These are phyloP conservation scores for Psittacus erithacus DNA, from an alignment of 2,113 vertebrate genomes.

Conservation along the genomic window DNA sequence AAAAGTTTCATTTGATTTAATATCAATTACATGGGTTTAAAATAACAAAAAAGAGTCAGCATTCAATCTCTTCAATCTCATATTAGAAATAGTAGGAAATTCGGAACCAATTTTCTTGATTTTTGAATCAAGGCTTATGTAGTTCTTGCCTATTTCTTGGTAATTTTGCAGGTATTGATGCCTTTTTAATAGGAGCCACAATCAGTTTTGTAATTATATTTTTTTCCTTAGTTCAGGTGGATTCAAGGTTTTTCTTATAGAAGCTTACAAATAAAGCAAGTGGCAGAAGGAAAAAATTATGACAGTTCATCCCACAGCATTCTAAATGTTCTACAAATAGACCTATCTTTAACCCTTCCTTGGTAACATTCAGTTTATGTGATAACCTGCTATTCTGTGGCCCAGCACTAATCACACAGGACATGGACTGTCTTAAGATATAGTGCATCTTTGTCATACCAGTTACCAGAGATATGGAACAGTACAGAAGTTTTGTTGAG, in stretches of 20 bases:
- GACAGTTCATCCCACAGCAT: background rate
- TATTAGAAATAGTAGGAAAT: background rate
- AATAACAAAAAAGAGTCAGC: background rate
- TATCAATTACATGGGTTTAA: background rate
- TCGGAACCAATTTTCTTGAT: background rate
- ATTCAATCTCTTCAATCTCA: background rate
- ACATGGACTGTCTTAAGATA: background rate
- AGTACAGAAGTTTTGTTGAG: background rate
- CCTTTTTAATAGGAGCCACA: background rate
- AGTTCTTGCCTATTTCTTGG: background rate
- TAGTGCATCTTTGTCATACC: background rate
- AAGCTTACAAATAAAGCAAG: background rate
- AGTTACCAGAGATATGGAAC: background rate
- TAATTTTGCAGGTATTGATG: background rate
- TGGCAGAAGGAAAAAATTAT: background rate
- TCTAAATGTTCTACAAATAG: background rate
- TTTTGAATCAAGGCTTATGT: background rate
- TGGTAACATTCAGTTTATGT: background rate
- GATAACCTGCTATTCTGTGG: background rate
- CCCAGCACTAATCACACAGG: background rate
- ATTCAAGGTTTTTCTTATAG: background rate
- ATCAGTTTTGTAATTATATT: background rate
- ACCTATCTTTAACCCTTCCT: background rate
- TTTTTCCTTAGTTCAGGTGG: background rate
- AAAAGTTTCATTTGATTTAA: background rate